Evolutionary conservation across 2,113 vertebrate genomes (phyloP).

Genomic region (Australoheros scitulus): DNA sequence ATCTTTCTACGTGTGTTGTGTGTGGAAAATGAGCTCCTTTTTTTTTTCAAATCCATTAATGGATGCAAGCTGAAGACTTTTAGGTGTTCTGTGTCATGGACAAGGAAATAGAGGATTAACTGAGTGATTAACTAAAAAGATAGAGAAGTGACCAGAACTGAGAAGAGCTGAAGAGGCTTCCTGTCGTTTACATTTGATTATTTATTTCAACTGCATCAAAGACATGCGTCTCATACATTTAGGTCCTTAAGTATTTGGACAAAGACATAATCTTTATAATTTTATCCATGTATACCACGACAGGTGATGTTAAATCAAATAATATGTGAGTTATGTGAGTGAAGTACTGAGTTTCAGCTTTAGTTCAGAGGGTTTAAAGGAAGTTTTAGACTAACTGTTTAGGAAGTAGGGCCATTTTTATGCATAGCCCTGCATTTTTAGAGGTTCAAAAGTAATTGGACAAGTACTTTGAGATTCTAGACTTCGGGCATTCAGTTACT

Average conservation of each 20-base stretch:
- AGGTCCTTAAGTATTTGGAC: neutral
- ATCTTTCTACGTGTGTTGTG: neutral
- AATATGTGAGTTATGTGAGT: neutral
- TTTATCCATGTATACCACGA: neutral
- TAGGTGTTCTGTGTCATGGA: slow-evolving; percentile 38
- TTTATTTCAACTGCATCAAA: neutral
- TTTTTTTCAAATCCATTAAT: neutral
- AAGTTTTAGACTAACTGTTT: neutral
- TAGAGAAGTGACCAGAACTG: neutral
- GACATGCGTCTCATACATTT: neutral
- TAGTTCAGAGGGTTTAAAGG: neutral
- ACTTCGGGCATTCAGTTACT: neutral
- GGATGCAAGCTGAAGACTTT: slow-evolving; percentile 7
- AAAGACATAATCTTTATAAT: neutral
- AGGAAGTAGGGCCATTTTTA: neutral
- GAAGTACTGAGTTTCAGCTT: neutral
- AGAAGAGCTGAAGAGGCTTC: neutral
- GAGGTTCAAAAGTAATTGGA: neutral
- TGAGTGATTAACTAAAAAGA: neutral
- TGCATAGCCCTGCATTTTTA: neutral
- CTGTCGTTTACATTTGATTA: neutral
- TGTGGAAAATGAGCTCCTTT: neutral
- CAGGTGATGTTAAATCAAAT: neutral
- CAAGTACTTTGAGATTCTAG: neutral
- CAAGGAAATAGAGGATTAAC: neutral